Conservation (phyloP, 2,797 vertebrate species). For the Myioborus melanocephalus region DNA sequence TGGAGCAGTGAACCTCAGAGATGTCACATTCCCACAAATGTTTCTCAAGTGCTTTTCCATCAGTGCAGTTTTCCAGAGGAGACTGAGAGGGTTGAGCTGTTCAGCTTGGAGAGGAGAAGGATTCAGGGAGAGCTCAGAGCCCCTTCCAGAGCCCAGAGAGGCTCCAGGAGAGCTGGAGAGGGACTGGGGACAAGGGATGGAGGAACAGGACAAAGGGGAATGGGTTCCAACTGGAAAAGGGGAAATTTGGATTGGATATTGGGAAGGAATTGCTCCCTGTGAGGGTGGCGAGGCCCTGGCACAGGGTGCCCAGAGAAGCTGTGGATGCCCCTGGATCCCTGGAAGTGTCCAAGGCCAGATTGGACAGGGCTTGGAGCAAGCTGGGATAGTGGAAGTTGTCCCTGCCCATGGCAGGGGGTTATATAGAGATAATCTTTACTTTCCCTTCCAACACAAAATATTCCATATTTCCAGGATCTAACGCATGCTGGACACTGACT, state of each 20-base stretch:
- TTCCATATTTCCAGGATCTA: not conserved
- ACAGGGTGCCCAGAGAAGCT: not conserved
- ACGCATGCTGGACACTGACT: not conserved
- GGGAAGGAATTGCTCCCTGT: accelerated
- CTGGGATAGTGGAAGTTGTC: accelerated
- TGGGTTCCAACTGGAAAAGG: not conserved
- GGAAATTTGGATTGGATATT: not conserved
- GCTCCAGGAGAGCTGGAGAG: not conserved
- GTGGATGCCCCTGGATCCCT: not conserved
- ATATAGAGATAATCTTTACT: not conserved
- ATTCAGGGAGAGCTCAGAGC: accelerated
- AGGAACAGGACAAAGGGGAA: not conserved
- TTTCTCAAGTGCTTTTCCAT: not conserved
- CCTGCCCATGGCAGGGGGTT: not conserved
- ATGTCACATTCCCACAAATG: not conserved
- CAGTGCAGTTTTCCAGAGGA: not conserved
- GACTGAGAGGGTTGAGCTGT: not conserved
- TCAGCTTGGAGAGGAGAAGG: not conserved
- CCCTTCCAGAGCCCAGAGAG: not conserved
- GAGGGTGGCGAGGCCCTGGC: accelerated
- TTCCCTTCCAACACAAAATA: not conserved
- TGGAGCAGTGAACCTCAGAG: not conserved
- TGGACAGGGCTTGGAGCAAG: accelerated
- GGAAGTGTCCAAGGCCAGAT: not conserved
- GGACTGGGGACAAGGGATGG: accelerated